Evolutionary conservation across 2,113 vertebrate species (phyloP), one percentile per base, ranked within the genome.

Genomic region (Cochlearius cochlearius): DNA sequence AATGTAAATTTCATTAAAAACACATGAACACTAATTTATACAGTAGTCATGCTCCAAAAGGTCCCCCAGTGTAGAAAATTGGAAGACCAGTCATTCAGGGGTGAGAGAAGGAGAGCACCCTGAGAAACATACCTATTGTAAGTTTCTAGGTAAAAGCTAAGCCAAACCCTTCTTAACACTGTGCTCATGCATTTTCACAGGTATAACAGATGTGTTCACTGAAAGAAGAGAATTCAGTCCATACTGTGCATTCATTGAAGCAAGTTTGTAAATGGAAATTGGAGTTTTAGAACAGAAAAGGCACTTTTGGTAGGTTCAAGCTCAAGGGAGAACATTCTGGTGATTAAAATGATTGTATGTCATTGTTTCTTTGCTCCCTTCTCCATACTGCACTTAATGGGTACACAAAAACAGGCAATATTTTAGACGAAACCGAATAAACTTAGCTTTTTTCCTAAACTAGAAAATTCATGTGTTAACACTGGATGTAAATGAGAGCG

Each of bases 1-100:
- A 83, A 56, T 68, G 14, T 63, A 88, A 60, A 88, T 95, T 81
- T 27, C 8, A 67, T 94, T 95, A 88, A 83, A 92, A 92, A 84
- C 41, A 56, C 4, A 56, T 45, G 76, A 68, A 64, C 22, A 73
- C 4, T 39, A 38, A 72, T 77, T 62, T 56, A 43, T 9, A 25
- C 12, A 32, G 12, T 23, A 66, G 23, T 39, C 12, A 29, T 75
- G 7, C 12, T 91, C 38, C 23, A 29, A 60, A 64, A 73, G 3
- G 5, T 58, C 32, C 34, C 27, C 34, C 73, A 15, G 39, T 30
- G 10, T 23, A 77, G 68, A 56, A 94, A 85, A 74, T 2, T 56
- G 26, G 30, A 77, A 90, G 68, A 73, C 27, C 8, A n/a, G 13
- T 38, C 36, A n/a, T 75, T 81, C n/a, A 77, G 11, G 10, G 12